Evolutionary conservation across 92 coral and sea anemone species (phyloP), one percentile per base, ranked within the genome.

Genomic region (Plumapathes pennacea): DNA sequence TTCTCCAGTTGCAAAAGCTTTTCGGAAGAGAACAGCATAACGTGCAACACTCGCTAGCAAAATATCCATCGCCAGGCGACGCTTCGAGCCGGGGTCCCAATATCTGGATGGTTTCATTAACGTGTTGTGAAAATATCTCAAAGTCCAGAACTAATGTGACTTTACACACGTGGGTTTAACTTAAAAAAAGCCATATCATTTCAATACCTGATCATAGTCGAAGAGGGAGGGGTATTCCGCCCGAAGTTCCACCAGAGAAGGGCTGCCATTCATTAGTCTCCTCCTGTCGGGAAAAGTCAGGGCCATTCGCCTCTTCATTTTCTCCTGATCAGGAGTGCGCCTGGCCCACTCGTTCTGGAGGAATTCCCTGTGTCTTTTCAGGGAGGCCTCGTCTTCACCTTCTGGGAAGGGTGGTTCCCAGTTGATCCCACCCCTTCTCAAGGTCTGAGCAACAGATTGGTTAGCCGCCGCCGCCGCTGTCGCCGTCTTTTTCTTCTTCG

Each of bases 361-460:
- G 12, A 60, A 50, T 2, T 69, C 72, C 29, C 51, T 69, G 44
- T 84, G 85, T 18, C 37, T 47, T 29, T 28, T 9, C 60, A 86
- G 48, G 0, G 95, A 81, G 2, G 51, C 55, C 37, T 75, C 82
- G 34, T 80, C 87, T 29, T 85, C 88, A 4, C 88, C 88, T 29
- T 85, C 94, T 44, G 87, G 79, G 37, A 28, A 80, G 7, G 83
- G 87, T 19, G 85, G 88, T 40, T 75, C 82, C 88, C 89, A 86
- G 48, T 81, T 86, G 0, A 86, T 40, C 5, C 64, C 89, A 3
- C 88, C 89, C 32, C 89, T 42, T 13, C 79, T 38, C 2, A 68
- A 32, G 15, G 51, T 62, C 1, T 58, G 25, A 14, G 49, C 54
- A 31, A 31, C 32, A 11, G 46, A 15, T 26, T 32, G 7, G 3